Percentiles rank a stretch among this genome's conserved stretches.
Conservation (phyloP, 2,113 vertebrate genomes). For the Peromyscus polionotus region DNA sequence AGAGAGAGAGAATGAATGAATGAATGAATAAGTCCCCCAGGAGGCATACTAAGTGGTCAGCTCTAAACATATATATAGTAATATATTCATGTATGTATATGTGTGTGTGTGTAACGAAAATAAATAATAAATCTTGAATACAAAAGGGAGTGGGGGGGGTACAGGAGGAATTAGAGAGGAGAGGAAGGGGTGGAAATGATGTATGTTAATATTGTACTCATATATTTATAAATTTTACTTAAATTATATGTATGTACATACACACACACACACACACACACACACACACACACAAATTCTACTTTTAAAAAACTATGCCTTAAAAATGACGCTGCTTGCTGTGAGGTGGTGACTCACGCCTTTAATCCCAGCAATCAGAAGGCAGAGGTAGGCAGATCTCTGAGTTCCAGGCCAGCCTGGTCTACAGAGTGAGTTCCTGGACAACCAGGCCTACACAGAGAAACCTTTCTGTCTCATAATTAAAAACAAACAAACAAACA, state of each 20-base stretch:
- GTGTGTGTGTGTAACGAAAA: neutral
- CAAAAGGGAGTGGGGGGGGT: neutral
- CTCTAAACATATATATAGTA: too few species aligned
- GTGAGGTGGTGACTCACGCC: accelerated
- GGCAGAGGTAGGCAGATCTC: too few species aligned
- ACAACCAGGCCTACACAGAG: too few species aligned
- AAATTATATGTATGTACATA: neutral
- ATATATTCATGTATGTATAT: neutral
- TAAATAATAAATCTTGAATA: neutral
- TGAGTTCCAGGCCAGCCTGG: too few species aligned
- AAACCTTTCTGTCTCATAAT: too few species aligned
- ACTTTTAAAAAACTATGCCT: neutral
- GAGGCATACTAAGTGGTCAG: too few species aligned
- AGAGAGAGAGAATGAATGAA: too few species aligned
- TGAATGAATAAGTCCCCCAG: too few species aligned
- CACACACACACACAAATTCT: neutral
- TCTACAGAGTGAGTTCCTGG: too few species aligned
- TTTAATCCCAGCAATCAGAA: too few species aligned
- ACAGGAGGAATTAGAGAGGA: neutral
- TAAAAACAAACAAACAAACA: too few species aligned
- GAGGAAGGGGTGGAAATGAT: neutral
- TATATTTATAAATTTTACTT: neutral
- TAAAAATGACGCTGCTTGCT: too few species aligned
- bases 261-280: neutral
- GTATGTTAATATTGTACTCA: neutral